Conservation (phyloP, 2,797 vertebrate genomes). For the Sebastes diaconus region DNA sequence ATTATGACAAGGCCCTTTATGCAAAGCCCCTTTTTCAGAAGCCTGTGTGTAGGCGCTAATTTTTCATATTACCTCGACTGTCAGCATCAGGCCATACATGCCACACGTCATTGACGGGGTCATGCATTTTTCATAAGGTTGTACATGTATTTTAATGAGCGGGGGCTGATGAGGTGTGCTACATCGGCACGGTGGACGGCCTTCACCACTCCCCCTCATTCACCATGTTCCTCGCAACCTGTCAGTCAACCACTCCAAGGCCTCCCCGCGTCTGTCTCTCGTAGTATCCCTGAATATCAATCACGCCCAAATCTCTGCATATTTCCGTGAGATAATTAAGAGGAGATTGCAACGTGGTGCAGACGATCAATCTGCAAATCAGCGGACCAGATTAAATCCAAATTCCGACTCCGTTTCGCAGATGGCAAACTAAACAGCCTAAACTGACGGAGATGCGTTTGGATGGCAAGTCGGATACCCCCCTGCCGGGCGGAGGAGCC, state of each 20-base stretch:
- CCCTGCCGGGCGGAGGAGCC: slow-evolving; percentile 71
- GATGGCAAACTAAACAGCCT: slow-evolving; percentile 80
- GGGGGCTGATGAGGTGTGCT: slow-evolving; percentile 68
- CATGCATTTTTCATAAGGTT: slow-evolving; percentile 77
- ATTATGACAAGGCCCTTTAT: slow-evolving; percentile 35
- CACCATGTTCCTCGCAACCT: slow-evolving; percentile 57
- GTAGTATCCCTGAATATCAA: slow-evolving; percentile 77
- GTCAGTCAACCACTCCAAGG: slow-evolving; percentile 79
- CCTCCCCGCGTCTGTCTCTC: slow-evolving; percentile 72
- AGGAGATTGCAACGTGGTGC: slow-evolving; percentile 70
- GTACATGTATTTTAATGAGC: slow-evolving; percentile 78
- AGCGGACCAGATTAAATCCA: slow-evolving; percentile 74
- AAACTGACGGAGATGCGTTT: slow-evolving; percentile 76
- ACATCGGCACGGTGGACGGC: slow-evolving; percentile 51
- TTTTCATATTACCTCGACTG: slow-evolving; percentile 72
- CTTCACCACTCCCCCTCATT: slow-evolving; percentile 65
- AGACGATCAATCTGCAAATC: slow-evolving; percentile 82
- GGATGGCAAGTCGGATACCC: slow-evolving; percentile 66
- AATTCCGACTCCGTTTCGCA: slow-evolving; percentile 70
- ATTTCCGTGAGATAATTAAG: slow-evolving; percentile 75
- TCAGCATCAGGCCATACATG: slow-evolving; percentile 67
- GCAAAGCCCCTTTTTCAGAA: neutral
- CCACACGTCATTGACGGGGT: slow-evolving; percentile 64
- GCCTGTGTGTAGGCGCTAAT: slow-evolving; percentile 26
- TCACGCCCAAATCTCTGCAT: slow-evolving; percentile 75